Evolutionary conservation across 92 coral and sea anemone genomes (phyloP), one percentile per base, ranked within the genome.

Genomic region (Porites evermanni): DNA sequence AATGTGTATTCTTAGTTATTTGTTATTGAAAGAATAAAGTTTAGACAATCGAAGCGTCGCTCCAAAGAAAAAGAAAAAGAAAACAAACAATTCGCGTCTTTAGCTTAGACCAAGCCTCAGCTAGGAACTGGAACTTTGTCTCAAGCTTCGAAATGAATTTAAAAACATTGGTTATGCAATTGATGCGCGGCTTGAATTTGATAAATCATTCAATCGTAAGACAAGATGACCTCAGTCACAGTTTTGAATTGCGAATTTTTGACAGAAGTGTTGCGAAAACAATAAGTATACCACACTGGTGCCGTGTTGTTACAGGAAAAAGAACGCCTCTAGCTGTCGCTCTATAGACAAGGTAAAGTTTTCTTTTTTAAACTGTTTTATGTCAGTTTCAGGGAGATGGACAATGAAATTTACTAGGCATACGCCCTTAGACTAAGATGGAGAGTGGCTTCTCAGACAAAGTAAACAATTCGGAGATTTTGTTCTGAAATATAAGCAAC

Each of bases 181-280:
- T 59, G 26, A 58, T 58, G 47, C 56, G 60, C 67, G n/a, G 53
- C 47, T 53, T 74, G 19, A 21, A 56, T 11, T 56, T 14, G 54
- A 73, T 83, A 20, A 74, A 23, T 63, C 16, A 75, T 61, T 63
- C 87, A 64, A 16, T 73, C 38, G 60, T 73, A 52, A 83, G 72
- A 18, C 26, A 83, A 53, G 53, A 83, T 83, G 87, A 83, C 87
- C 80, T 83, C 87, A 56, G 61, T 56, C 13, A 83, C 64, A 60
- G 51, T 53, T 61, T 38, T 38, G 47, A 38, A 38, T 38, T 38
- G 64, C 44, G 71, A 67, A 83, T 73, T 83, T 74, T 64, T 50
- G 23, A 50, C 51, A 29, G 74, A 52, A 56, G 61, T 14, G 61
- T 56, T 8, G 51, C 16, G 32, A 26, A 16, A 63, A 52, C 16